Conservation (phyloP, 2,888 invertebrate genomes). For the Hirtodrosophila alboralis region DNA sequence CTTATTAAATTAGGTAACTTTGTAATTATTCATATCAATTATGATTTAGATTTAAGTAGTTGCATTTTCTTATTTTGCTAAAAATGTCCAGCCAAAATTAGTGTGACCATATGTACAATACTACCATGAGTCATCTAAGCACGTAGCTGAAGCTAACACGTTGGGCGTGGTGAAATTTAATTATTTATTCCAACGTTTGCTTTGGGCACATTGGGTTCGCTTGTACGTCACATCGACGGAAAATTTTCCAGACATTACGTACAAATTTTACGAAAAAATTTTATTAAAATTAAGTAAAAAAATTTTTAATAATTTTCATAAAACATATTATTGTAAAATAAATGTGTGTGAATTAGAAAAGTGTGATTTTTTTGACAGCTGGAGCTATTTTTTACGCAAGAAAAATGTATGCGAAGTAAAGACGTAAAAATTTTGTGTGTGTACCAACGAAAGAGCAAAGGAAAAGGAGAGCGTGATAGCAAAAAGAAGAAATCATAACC, state of each 20-base stretch:
- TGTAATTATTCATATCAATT: too few species aligned
- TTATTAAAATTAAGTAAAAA: conserved; percentile 41
- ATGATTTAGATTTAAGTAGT: too few species aligned
- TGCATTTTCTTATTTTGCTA: too few species aligned
- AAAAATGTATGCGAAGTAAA: conserved; percentile 65
- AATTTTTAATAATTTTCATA: conserved; percentile 26
- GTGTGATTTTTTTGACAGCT: conserved; percentile 18
- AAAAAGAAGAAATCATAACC: conserved; percentile 56
- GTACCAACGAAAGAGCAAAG: conserved; percentile 80
- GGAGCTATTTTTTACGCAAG: conserved; percentile 62
- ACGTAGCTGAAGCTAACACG: conserved; percentile 29
- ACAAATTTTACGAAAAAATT: conserved; percentile 60
- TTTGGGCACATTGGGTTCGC: conserved; percentile 45
- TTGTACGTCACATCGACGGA: conserved; percentile 62
- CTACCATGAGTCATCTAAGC: conserved; percentile 26
- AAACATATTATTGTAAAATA: conserved; percentile 19
- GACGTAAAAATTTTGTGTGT: conserved; percentile 81
- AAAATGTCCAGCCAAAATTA: background rate
- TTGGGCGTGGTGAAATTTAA: conserved; percentile 62
- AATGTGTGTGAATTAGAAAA: conserved; percentile 42
- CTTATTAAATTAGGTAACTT: too few species aligned
- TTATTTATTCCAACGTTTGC: conserved; percentile 46
- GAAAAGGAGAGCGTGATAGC: conserved; percentile 71
- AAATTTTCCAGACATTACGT: conserved; percentile 69
- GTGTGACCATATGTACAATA: conserved; percentile 39